Conservation (phyloP, 2,113 vertebrate genomes). For the Plectropomus leopardus region DNA sequence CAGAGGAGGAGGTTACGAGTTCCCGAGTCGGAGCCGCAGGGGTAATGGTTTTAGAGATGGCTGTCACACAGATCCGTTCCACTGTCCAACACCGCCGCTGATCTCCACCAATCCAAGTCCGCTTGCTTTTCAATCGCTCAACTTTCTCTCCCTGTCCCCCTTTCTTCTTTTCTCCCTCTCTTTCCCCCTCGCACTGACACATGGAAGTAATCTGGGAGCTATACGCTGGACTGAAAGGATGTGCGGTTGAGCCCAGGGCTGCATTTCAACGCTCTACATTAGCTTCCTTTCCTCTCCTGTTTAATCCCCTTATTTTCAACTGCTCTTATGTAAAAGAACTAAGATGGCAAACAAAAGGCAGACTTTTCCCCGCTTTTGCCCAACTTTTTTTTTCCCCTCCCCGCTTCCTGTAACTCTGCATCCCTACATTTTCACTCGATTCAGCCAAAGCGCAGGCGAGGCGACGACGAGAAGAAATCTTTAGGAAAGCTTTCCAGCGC, state of each 20-base stretch:
- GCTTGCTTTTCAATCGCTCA: slow-evolving; percentile 76
- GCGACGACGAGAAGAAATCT: slow-evolving; percentile 41
- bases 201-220: slow-evolving; percentile 85
- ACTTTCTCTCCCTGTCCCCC: slow-evolving; percentile 71
- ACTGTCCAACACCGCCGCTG: slow-evolving; percentile 80
- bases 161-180: slow-evolving; percentile 73
- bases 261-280: slow-evolving; percentile 78
- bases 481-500: slow-evolving; percentile 67
- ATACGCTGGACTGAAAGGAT: slow-evolving; percentile 80
- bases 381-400: slow-evolving; percentile 36
- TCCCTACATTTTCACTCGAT: slow-evolving; percentile 52
- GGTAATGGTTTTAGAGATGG: slow-evolving; percentile 88
- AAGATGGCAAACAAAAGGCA: slow-evolving; percentile 80
- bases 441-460: slow-evolving; percentile 48
- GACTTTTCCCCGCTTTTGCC: slow-evolving; percentile 73
- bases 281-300: slow-evolving; percentile 79
- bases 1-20: slow-evolving; percentile 75
- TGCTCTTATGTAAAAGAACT: slow-evolving; percentile 77
- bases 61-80: slow-evolving; percentile 88
- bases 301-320: slow-evolving; percentile 82
- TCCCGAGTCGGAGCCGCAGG: slow-evolving; percentile 74
- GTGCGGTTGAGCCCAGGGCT: slow-evolving; percentile 79
- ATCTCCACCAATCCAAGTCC: slow-evolving; percentile 74
- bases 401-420: slow-evolving; percentile 72
- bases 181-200: slow-evolving; percentile 72